These are phyloP conservation scores for Salvator merianae DNA, from an alignment of 2,113 vertebrate genomes.

Conservation along the genomic window DNA sequence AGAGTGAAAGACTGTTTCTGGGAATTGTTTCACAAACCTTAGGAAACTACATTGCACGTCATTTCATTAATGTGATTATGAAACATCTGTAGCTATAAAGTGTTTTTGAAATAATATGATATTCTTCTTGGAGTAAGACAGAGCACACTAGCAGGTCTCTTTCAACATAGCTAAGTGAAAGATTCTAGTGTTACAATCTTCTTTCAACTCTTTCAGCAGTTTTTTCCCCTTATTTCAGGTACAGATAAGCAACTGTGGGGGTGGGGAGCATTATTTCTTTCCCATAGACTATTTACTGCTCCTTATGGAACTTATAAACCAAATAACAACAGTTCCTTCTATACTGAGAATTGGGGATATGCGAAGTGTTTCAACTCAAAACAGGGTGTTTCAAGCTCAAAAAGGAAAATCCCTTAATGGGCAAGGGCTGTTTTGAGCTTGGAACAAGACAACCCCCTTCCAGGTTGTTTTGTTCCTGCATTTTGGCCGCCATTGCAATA, in stretches of 20 bases:
- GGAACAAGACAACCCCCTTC: no score
- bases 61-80: neutral
- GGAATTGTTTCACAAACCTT: neutral
- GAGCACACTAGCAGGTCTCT: neutral
- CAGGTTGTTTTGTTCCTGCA: no score
- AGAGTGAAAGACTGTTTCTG: neutral
- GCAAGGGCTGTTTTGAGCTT: no score
- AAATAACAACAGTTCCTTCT: neutral
- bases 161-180: neutral
- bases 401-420: no score
- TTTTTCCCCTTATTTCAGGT: neutral
- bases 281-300: no score
- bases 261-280: neutral
- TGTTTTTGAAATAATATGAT: neutral
- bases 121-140: neutral
- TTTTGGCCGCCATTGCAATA: no score
- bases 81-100: neutral
- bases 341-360: neutral
- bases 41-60: neutral
- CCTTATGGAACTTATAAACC: neutral
- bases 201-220: neutral
- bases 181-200: neutral
- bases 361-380: no score
- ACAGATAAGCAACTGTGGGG: no score
- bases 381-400: no score